Base-by-base conservation (phyloP, 2,888 invertebrate species). In the Tuberolachnus salignus region DNA sequence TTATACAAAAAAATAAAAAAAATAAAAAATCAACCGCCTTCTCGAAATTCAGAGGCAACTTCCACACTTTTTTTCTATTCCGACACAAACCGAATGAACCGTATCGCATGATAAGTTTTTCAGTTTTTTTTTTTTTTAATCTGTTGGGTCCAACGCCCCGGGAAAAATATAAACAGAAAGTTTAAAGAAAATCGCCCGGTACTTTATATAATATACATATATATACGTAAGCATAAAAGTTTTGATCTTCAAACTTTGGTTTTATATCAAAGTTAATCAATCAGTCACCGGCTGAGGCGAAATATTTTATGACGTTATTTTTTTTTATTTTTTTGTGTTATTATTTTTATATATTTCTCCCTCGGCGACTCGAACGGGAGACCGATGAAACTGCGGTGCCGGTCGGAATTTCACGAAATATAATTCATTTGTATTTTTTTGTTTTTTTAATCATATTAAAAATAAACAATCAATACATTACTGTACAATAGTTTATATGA, bases 211-310 rank as follows among this genome's bases (percentile, higher is more conserved):
- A 34, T 34, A 34, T 4, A 34, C 6, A 34, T 34, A 6, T 34
- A 34, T 34, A 34, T 34, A 34, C 34, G 34, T 34, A 34, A 34
- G 34, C 6, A 34, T 44, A n/a, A 59, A 71, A 71, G 71, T 71
- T 71, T 71, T 23, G 9, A 19, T 13, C 46, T 57, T 44, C 57
- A 71, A 71, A 71, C 71, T 71, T 59, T 57, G 26, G 26, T 72
- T 61, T 57, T 75, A 66, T 75, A 66, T 75, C 55, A 57, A 46
- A 75, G 44, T 75, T 75, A 75, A 75, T 75, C 74, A 75, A 75
- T 75, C 74, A 75, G 74, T 26, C 55, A 21, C 46, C 51, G 26
- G 19, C 51, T 21, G 26, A 34, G 19, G 23, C 16, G 51, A 19
- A 75, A 49, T 75, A 57, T 75, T 57, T 57, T 55, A 42, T 73